Base-by-base conservation (phyloP, 2,888 invertebrate genomes). In the Drosophila nigritarsus region DNA sequence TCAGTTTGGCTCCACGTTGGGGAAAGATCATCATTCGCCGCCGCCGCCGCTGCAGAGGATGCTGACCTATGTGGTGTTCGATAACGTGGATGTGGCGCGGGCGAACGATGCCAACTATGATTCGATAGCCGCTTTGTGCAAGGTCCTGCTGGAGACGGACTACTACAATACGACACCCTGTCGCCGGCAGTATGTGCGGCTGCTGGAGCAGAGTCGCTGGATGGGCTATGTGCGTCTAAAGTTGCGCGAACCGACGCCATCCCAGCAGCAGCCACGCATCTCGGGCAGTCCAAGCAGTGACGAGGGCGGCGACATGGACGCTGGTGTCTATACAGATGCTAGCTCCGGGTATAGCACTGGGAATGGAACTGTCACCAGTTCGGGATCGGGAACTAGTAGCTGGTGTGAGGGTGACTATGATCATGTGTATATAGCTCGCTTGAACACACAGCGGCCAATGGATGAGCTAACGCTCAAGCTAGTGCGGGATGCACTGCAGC, bases 51-150 rank as follows among this genome's bases (percentile, higher is more conserved):
- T 97, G 24, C 94, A 95, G 45, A 94, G 95, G 0, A 95, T 95
- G 48, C 94, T 96, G 49, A 94, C 96, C 56, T 96, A 94, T 84
- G 94, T 96, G 34, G 94, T 96, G 11, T 95, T 96, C 81, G 96
- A 97, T 82, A 96, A 96, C 70, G 94, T 97, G 38, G 96, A 96
- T 84, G 95, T 97, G 13, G 94, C 95, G 45, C 95, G 96, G 61
- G 94, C 95, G 0, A 94, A 94, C 48, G 95, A 96, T 78, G 94
- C 94, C 83, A 92, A 92, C 68, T 93, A 93, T n/a, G 93, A 92
- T 63, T 92, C 92, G 0, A 90, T 93, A 62, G 89, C 92, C 1
- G 94, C 95, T 0, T 94, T 94, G 59, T 96, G 96, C 89, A 95
- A 95, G 87, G 94, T 96, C 62, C 93, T 94, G 24, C 94, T 95